Base-by-base conservation (phyloP, 2,888 invertebrate genomes). In the Apamea monoglypha region DNA sequence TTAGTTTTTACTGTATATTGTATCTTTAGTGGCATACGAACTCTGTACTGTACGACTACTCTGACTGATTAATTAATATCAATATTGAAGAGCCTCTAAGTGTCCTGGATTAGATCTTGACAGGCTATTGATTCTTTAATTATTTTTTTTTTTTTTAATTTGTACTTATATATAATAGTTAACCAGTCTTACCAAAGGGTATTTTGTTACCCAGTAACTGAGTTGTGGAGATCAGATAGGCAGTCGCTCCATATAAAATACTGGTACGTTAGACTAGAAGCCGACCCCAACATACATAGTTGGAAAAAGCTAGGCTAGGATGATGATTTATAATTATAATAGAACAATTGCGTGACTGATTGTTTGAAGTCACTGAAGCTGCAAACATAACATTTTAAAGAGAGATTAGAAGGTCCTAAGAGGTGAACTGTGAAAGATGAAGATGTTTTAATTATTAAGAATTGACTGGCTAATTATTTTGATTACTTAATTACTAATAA, bases 1-100 rank as follows among this genome's bases (percentile, higher is more conserved):
- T 75, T 68, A 61, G 80, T 66, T 53, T 66, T 61, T 63, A 71
- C 18, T 29, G 25, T 63, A 16, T 50, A 76, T 82, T 76, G 14
- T 68, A 61, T 73, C 56, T 73, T 81, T 82, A 50, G 64, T 53
- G 61, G 36, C 56, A 67, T 32, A 21, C 4, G n/a, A 0, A 6
- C 63, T 44, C 53, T 80, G 8, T n/a, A 47, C 68, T 40, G 7
- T 40, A 40, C 0, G 6, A 7, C 40, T 40, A 40, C 6, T 40
- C 6, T 83, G 64, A 64, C 56, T 83, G 68, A 64, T 73, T 61
- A 73, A 44, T 50, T 44, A 44, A 61, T 64, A 12, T 72, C 36
- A 80, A 81, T 68, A 59, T 69, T 81, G 10, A 72, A 59, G 47
- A 59, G 56, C 16, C 40, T 29, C 7, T 32, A 25, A 40, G 14